Conservation (phyloP, 2,797 vertebrate genomes). For the Helarctos malayanus region DNA sequence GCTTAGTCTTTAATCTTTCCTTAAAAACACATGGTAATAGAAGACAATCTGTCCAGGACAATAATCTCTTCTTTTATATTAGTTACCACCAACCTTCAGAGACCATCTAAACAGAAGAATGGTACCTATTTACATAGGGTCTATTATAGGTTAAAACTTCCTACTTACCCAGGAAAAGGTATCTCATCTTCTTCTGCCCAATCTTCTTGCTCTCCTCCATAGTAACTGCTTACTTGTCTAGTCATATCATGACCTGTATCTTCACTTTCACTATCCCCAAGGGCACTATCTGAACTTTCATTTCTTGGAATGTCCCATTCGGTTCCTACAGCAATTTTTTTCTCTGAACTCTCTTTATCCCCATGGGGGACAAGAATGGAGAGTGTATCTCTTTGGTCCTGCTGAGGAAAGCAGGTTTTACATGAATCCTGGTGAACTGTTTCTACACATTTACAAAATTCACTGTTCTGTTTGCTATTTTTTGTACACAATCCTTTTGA, state of each 20-base stretch:
- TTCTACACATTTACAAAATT: constrained; percentile 91
- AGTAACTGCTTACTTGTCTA: constrained; percentile 88
- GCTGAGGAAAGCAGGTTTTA: constrained; percentile 93
- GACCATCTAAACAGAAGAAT: constrained; percentile 39
- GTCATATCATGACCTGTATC: constrained; percentile 91
- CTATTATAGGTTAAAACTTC: not conserved
- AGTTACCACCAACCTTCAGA: constrained; percentile 40
- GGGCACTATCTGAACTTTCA: constrained; percentile 98
- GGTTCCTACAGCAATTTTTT: constrained; percentile 89
- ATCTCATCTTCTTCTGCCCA: constrained; percentile 98
- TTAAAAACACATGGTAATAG: not conserved
- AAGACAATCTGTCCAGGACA: not conserved
- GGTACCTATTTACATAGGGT: not conserved
- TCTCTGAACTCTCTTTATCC: constrained; percentile 92
- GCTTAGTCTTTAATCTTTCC: constrained; percentile 8
- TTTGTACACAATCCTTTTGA: constrained; percentile 86
- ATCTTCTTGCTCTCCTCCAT: constrained; percentile 93
- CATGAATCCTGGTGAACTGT: constrained; percentile 90
- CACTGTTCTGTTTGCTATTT: constrained; percentile 86
- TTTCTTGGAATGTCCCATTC: constrained; percentile 99
- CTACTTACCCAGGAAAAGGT: constrained; percentile 95
- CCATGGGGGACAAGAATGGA: constrained; percentile 91
- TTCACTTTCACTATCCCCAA: constrained; percentile 99
- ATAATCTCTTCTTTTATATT: constrained; percentile 36
- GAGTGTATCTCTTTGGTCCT: constrained; percentile 93